phyloP scores from a whole-genome alignment of 2,797 vertebrate genomes.

The Leucoraja ocellata region DNA sequence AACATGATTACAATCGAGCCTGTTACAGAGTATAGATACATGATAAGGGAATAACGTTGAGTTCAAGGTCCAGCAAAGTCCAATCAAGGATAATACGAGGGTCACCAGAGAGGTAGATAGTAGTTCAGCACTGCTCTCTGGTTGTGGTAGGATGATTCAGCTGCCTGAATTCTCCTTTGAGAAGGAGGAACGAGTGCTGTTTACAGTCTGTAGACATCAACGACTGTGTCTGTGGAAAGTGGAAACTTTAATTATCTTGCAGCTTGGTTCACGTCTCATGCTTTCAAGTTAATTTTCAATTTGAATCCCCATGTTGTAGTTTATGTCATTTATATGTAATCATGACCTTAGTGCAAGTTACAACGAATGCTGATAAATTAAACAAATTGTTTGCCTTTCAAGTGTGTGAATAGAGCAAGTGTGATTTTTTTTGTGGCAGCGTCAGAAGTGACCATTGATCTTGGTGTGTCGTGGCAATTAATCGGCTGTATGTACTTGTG shows the following conservation, averaged over 20 bases:
- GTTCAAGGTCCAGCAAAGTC: too few relatives aligned
- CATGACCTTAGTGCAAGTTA: background rate
- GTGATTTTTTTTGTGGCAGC: background rate
- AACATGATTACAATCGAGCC: too few relatives aligned
- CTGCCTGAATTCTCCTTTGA: too few relatives aligned
- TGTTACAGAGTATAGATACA: too few relatives aligned
- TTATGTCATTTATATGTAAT: too few relatives aligned
- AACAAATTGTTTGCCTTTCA: conserved; percentile 11
- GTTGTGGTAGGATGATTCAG: too few relatives aligned
- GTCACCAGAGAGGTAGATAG: too few relatives aligned
- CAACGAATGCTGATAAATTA: background rate
- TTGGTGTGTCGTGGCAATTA: background rate
- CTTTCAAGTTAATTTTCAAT: background rate
- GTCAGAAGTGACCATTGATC: background rate
- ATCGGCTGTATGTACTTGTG: background rate
- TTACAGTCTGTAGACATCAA: background rate
- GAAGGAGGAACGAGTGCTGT: too few relatives aligned
- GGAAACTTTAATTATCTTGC: background rate
- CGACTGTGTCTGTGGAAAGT: background rate
- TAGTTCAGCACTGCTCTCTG: too few relatives aligned
- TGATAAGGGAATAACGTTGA: too few relatives aligned
- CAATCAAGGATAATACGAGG: too few relatives aligned
- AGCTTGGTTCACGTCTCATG: background rate
- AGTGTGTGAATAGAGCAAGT: background rate
- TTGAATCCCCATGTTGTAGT: background rate